Evolutionary conservation across 2,113 vertebrate species (phyloP), one percentile per base, ranked within the genome.

Genomic region (Salvelinus sp.): DNA sequence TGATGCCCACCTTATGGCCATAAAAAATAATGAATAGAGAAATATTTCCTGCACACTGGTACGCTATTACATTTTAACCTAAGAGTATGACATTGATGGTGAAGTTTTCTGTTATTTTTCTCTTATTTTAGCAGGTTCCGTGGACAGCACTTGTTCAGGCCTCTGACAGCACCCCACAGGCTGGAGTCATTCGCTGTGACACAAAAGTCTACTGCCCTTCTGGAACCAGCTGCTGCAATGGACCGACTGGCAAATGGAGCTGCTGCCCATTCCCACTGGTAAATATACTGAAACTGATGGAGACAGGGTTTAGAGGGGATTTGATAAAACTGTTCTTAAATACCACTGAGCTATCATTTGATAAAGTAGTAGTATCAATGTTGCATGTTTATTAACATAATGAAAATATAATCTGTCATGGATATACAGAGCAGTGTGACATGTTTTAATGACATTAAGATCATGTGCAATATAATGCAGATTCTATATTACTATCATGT

Each of bases 191-290:
- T 76, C 83, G 80, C 38, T 94, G 94, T 78, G 87, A 92, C 78
- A 6, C 66, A 1, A 6, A 0, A 7, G 85, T 85, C 77, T 92
- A 65, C 82, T 94, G 94, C 70, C 22, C 78, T 1, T 0, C 0
- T 9, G 88, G 82, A 5, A 65, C 14, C 16, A 78, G 78, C 9
- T 94, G 94, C 86, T 94, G 93, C 88, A 83, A 81, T 67, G 72
- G 74, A 38, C 0, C 25, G 0, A 14, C 4, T 1, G 82, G 79
- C 63, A 38, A 77, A 6, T 94, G 90, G 93, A 85, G 0, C 57
- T 94, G 94, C 87, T 94, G 94, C 70, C 90, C 91, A 20, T 88
- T 84, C 79, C 69, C 54, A 63, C 77, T 87, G 93, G 92, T 94
- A 91, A 73, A 62, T 63, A 6, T 70, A 4, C 18, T 20, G 54